Conservation (phyloP, 1,140 invertebrate species). For the Sinonovacula constricta region DNA sequence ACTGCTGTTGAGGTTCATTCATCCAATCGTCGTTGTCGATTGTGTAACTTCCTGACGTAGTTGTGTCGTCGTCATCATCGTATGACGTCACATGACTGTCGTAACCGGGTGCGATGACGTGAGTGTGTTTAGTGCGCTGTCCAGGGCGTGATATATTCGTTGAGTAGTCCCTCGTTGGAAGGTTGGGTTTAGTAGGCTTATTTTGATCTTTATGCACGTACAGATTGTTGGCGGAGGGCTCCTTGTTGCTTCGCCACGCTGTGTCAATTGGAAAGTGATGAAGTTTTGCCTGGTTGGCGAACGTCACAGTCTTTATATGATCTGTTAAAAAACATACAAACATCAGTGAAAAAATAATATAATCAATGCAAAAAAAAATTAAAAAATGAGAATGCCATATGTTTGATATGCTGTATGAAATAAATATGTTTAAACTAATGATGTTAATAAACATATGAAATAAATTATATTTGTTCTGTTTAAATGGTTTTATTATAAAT, state of each 20-base stretch:
- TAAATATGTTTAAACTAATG: too few species aligned
- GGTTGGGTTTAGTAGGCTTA: conserved; percentile 16
- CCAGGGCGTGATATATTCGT: background rate
- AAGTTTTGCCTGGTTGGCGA: conserved; percentile 38
- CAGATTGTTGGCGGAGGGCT: background rate
- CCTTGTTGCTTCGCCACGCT: conserved; percentile 20
- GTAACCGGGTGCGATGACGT: background rate
- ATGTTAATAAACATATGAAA: too few species aligned
- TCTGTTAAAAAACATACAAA: conserved; percentile 37
- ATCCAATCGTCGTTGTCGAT: conserved; percentile 50
- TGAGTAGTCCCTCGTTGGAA: conserved; percentile 25
- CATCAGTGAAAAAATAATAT: too few species aligned
- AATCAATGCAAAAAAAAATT: too few species aligned
- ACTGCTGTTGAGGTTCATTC: conserved; percentile 14
- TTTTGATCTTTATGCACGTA: background rate
- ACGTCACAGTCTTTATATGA: conserved; percentile 51
- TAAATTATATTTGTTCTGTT: too few species aligned
- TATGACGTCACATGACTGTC: conserved; percentile 47
- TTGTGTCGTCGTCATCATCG: conserved; percentile 53
- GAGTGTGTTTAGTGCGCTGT: background rate
- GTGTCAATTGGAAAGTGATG: conserved; percentile 36
- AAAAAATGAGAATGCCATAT: too few species aligned
- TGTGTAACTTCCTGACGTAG: conserved; percentile 50
- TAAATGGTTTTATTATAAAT: too few species aligned
- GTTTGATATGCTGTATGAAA: too few species aligned